Conservation (phyloP, 1,140 invertebrate species). For the Carposina sasakii region DNA sequence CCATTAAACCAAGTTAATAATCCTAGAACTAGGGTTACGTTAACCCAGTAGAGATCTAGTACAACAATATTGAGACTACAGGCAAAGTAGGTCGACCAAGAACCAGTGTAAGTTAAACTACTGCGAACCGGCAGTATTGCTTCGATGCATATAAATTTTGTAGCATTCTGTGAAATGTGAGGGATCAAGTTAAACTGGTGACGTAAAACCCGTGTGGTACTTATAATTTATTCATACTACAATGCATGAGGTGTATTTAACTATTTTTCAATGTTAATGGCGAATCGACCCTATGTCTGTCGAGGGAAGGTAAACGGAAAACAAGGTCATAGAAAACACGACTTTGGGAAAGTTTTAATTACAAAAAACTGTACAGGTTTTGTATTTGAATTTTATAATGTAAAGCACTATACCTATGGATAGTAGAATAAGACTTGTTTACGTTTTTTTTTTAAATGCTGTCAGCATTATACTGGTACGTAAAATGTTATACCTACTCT, state of each 20-base stretch:
- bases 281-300: constrained; percentile 20
- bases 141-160: too few species aligned
- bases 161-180: constrained; percentile 4
- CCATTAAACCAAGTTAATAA: constrained; percentile 37
- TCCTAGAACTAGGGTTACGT: constrained; percentile 35
- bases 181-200: constrained; percentile 28
- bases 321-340: constrained; percentile 14
- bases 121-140: too few species aligned
- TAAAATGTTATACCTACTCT: too few species aligned
- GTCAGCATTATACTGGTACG: too few species aligned
- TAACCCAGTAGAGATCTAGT: constrained; percentile 50
- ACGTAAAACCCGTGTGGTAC: constrained; percentile 38
- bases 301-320: constrained; percentile 23
- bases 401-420: too few species aligned
- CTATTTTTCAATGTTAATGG: constrained; percentile 35
- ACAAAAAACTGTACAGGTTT: too few species aligned
- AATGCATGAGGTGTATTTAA: constrained; percentile 46
- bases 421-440: too few species aligned
- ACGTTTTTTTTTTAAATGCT: too few species aligned
- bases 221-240: constrained; percentile 62
- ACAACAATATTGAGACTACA: constrained; percentile 51
- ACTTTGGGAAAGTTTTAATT: too few species aligned
- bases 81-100: constrained; percentile 48
- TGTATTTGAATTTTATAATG: too few species aligned
- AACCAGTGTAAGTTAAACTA: constrained; percentile 35